Conservation (phyloP, 2,113 vertebrate species). For the Mustelus asterias region DNA sequence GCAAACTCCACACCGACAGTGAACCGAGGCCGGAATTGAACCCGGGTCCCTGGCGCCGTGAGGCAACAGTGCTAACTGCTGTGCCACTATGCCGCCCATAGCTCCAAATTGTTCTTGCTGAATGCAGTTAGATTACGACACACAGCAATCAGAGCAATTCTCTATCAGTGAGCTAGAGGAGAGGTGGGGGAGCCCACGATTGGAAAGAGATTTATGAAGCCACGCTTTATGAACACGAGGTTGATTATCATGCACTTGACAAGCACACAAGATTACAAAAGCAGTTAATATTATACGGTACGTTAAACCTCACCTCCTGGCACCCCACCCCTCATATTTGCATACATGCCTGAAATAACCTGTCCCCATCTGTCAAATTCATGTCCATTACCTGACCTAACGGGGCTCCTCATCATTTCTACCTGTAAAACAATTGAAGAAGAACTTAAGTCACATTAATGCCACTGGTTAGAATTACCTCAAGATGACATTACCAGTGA, state of each 20-base stretch:
- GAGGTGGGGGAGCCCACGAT: not conserved
- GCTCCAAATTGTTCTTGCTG: not conserved
- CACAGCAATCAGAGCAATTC: not conserved
- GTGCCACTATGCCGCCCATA: no score
- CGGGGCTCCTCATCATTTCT: constrained; percentile 16
- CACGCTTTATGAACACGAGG: not conserved
- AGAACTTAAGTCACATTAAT: not conserved
- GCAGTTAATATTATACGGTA: not conserved
- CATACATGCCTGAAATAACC: not conserved
- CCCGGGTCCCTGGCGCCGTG: no score
- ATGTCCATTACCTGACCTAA: not conserved
- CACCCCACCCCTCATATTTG: not conserved
- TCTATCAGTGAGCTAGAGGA: not conserved
- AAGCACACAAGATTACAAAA: not conserved
- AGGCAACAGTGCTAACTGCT: no score
- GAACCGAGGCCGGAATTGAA: no score
- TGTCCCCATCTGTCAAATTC: not conserved
- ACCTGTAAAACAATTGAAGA: not conserved
- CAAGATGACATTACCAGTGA: not conserved
- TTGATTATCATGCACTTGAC: not conserved
- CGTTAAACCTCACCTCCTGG: not conserved
- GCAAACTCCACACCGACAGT: no score
- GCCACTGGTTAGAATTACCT: not conserved
- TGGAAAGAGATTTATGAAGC: not conserved
- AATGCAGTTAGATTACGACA: not conserved